These are phyloP conservation scores for Amphipoea lucens DNA, from an alignment of 2,888 invertebrate genomes.

Conservation along the genomic window DNA sequence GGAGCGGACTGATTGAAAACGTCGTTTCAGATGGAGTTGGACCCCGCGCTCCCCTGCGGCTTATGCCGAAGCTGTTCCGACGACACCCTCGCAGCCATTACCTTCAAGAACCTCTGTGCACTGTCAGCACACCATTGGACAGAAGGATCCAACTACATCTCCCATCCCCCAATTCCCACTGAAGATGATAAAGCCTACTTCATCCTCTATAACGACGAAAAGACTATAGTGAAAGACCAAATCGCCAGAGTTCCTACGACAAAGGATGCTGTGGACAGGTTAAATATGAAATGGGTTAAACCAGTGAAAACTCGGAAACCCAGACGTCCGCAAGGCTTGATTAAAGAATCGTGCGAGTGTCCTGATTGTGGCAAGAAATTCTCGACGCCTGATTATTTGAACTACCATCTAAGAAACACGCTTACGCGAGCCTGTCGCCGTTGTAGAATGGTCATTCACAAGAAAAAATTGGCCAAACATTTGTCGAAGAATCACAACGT, in stretches of 20 bases:
- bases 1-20: constrained; percentile 82
- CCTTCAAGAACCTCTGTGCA: constrained; percentile 76
- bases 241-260: constrained; percentile 53
- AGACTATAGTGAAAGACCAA: constrained; percentile 70
- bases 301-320: constrained; percentile 32
- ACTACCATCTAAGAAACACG: constrained; percentile 78
- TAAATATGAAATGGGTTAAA: constrained; percentile 66
- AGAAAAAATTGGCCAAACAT: constrained; percentile 75
- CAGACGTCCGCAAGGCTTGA: constrained; percentile 26
- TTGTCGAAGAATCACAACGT: constrained; percentile 70
- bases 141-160: constrained; percentile 68
- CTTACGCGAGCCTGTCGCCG: constrained; percentile 73
- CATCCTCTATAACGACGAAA: constrained; percentile 71
- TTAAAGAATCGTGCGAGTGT: constrained; percentile 66
- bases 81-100: constrained; percentile 73
- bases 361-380: constrained; percentile 78
- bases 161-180: constrained; percentile 63
- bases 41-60: constrained; percentile 77
- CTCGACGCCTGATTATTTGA: constrained; percentile 69
- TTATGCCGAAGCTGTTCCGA: constrained; percentile 79
- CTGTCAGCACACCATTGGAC: constrained; percentile 78
- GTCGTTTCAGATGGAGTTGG: constrained; percentile 86
- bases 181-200: constrained; percentile 74
- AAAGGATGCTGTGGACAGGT: constrained; percentile 65
- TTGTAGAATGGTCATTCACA: constrained; percentile 74